Conservation (phyloP, 35 echinoderm and acorn worm genomes). For the Holothuria glaberrima region DNA sequence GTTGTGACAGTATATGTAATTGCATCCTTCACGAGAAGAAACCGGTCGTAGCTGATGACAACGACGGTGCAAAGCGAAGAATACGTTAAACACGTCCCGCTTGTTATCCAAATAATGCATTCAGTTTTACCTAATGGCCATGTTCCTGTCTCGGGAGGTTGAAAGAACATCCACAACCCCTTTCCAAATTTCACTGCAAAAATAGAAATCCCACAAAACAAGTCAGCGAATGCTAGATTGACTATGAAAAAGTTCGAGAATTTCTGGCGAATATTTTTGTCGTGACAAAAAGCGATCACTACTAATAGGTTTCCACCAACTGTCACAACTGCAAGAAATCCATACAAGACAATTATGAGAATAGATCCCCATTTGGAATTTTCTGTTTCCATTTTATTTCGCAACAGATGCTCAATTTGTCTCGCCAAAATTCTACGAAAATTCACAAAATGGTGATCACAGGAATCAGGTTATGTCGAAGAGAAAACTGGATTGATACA, state of each 20-base stretch:
- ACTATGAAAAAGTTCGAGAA: conserved; percentile 10
- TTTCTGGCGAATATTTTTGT: conserved; percentile 11
- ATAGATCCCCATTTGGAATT: background rate
- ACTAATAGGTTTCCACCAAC: background rate
- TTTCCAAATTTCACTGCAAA: conserved; percentile 9
- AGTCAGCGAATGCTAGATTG: background rate
- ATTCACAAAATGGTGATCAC: too few relatives aligned
- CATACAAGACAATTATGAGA: background rate
- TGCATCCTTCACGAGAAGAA: conserved; percentile 19
- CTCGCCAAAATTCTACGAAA: too few relatives aligned
- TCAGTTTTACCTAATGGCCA: background rate
- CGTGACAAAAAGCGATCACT: background rate
- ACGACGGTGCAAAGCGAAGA: background rate
- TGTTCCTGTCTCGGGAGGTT: background rate
- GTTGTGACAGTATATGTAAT: background rate
- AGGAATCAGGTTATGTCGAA: too few relatives aligned
- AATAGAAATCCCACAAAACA: too few relatives aligned
- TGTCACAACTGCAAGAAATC: background rate
- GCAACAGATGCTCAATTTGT: background rate
- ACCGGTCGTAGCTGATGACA: background rate
- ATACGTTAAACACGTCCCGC: background rate
- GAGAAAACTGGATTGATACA: too few relatives aligned
- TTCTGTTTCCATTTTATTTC: background rate
- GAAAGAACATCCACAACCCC: background rate
- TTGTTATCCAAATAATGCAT: background rate